These are phyloP conservation scores for Pachymerium ferrugineum DNA, from an alignment of 2,888 invertebrate genomes.

Conservation along the genomic window DNA sequence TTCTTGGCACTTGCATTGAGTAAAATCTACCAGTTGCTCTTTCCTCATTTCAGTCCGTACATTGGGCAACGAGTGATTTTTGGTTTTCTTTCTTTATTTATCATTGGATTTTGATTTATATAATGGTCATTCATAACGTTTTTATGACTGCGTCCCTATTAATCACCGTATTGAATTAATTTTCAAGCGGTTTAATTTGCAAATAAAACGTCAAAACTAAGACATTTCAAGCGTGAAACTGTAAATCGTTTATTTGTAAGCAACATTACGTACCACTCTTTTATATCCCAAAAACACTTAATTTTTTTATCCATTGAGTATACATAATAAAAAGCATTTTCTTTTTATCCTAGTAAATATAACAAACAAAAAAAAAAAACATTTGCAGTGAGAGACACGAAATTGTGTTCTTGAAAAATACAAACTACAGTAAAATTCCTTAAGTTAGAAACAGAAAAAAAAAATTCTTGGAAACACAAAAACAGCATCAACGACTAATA, in stretches of 20 bases:
- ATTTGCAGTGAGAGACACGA: neutral
- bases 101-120: too few relatives aligned
- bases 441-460: neutral
- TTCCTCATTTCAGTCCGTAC: too few relatives aligned
- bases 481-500: constrained; percentile 19
- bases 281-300: constrained; percentile 16
- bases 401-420: neutral
- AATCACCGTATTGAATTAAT: too few relatives aligned
- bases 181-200: too few relatives aligned
- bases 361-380: neutral
- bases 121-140: too few relatives aligned
- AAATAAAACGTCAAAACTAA: too few relatives aligned
- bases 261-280: neutral
- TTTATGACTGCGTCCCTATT: too few relatives aligned
- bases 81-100: too few relatives aligned
- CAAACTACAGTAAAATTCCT: constrained; percentile 2
- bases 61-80: too few relatives aligned
- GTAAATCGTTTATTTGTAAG: constrained; percentile 12
- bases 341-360: too few relatives aligned
- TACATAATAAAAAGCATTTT: neutral
- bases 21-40: too few relatives aligned
- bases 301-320: neutral
- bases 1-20: too few relatives aligned
- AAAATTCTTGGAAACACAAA: neutral
- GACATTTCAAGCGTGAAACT: neutral